phyloP scores from a whole-genome alignment of 2,888 invertebrate genomes.

The Eupeodes latifasciatus region DNA sequence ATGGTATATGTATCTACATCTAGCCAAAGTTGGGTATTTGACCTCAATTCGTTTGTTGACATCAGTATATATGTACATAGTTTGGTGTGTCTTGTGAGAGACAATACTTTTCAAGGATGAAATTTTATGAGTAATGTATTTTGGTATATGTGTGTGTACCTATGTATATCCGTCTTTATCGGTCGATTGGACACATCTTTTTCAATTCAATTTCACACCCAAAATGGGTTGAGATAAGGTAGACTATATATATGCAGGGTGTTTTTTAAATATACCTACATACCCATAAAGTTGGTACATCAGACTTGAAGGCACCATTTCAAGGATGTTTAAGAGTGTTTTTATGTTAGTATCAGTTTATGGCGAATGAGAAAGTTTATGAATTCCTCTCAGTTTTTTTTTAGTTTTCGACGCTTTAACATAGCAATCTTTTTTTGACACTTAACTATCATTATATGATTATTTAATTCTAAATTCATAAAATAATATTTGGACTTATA shows the following conservation, averaged over 20 bases:
- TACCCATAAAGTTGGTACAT: too few species aligned
- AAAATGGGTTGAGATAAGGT: slow-evolving; percentile 5
- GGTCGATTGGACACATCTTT: neutral
- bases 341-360: neutral
- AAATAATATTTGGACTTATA: too few species aligned
- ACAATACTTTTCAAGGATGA: neutral
- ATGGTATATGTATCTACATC: neutral
- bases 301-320: neutral
- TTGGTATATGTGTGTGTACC: too few species aligned
- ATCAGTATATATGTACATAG: neutral
- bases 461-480: too few species aligned
- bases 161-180: neutral
- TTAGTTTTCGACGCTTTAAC: too few species aligned
- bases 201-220: neutral
- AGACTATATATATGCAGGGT: neutral
- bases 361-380: neutral
- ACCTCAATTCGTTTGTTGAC: slow-evolving; percentile 12
- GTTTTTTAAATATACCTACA: neutral
- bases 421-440: too few species aligned
- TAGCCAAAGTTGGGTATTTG: slow-evolving; percentile 1
- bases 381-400: too few species aligned
- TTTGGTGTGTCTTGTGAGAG: neutral
- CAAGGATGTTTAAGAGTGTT: neutral
- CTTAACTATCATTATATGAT: too few species aligned
- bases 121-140: neutral